Percentiles rank a stretch among this genome's conserved stretches.
Conservation (phyloP, 2,113 vertebrate genomes). For the Noctilio leporinus region DNA sequence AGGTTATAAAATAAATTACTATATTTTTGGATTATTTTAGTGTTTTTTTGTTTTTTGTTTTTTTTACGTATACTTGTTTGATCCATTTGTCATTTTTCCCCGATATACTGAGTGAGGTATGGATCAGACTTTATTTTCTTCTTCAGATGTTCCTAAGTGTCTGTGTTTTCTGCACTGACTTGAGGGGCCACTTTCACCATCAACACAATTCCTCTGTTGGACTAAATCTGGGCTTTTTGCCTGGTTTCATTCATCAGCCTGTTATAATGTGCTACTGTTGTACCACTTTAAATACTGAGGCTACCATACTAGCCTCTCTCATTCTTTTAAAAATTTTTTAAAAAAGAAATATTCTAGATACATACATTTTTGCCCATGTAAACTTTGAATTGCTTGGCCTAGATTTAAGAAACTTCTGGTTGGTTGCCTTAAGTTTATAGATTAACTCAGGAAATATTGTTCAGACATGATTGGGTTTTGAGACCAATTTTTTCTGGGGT, state of each 20-base stretch:
- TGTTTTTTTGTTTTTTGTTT: neutral
- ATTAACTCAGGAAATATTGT: neutral
- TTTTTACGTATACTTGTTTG: neutral
- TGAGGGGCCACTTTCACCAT: neutral
- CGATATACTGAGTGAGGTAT: neutral
- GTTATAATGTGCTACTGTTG: neutral
- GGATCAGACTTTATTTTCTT: neutral
- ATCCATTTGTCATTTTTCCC: neutral
- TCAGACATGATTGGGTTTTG: neutral
- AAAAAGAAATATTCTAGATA: neutral
- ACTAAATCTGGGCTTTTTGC: neutral
- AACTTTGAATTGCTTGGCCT: neutral
- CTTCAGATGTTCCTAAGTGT: neutral
- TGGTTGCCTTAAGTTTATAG: neutral
- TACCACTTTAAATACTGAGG: neutral
- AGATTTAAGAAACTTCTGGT: neutral
- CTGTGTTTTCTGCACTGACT: neutral
- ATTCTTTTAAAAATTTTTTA: neutral
- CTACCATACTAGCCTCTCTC: neutral
- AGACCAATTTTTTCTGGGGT: neutral
- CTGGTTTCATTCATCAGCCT: neutral
- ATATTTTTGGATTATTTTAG: neutral
- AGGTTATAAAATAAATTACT: neutral
- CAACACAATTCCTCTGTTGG: neutral
- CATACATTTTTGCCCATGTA: neutral